Percentiles rank a stretch among this genome's conserved stretches.
These are phyloP conservation scores for Platerodrilus igneus DNA, from an alignment of 2,888 invertebrate genomes.

Conservation along the genomic window DNA sequence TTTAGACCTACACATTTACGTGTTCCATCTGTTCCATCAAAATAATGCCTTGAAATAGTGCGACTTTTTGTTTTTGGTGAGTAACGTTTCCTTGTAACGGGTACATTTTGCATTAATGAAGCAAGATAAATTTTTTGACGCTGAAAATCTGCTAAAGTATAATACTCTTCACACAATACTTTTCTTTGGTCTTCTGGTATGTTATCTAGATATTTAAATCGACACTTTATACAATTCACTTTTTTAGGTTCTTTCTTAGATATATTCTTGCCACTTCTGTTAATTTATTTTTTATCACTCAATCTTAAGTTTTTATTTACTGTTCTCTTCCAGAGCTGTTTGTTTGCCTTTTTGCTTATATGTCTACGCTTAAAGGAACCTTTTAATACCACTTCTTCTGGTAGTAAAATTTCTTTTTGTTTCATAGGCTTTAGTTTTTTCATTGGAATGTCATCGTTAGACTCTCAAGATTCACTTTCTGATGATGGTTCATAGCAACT, in stretches of 20 bases:
- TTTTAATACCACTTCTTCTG: too few species aligned
- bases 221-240: slow-evolving; percentile 1
- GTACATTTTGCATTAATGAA: slow-evolving; percentile 1
- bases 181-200: slow-evolving; percentile 3
- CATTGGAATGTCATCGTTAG: too few species aligned
- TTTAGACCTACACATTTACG: slow-evolving; percentile 1
- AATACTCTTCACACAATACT: slow-evolving; percentile 5
- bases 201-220: slow-evolving; percentile 1
- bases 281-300: slow-evolving; percentile 7
- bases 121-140: slow-evolving; percentile 4
- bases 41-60: slow-evolving; percentile 1
- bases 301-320: slow-evolving; percentile 5
- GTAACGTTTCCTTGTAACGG: neutral
- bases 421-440: too few species aligned
- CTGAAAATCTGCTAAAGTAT: slow-evolving; percentile 4
- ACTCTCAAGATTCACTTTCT: too few species aligned
- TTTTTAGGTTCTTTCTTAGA: slow-evolving; percentile 1
- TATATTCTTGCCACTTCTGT: neutral
- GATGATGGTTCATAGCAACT: too few species aligned
- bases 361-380: too few species aligned
- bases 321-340: slow-evolving; percentile 1
- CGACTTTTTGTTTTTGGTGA: slow-evolving; percentile 4
- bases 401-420: too few species aligned
- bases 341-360: slow-evolving; percentile 4
- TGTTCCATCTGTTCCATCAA: neutral